A percentile compares a stretch with the other conserved stretches of the same genome.
phyloP scores from a whole-genome alignment of 37 sponge, comb jelly and placozoan genomes.

The Oopsacas minuta region DNA sequence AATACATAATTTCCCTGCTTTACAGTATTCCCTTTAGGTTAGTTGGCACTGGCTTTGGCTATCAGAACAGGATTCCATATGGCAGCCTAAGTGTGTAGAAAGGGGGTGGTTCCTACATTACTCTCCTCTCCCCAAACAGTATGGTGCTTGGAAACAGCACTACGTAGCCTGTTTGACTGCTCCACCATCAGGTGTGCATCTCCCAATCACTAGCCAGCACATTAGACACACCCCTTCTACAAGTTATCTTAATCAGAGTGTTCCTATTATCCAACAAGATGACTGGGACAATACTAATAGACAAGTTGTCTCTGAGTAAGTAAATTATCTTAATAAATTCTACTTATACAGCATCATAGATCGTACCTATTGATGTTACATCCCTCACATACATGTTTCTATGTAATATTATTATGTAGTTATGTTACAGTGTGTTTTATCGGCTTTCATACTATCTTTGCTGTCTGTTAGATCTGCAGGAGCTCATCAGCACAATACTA shows the following conservation, averaged over 20 bases:
- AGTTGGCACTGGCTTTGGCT: constrained; percentile 33
- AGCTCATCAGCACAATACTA: background rate
- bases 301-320: background rate
- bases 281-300: background rate
- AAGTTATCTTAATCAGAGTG: background rate
- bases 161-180: constrained; percentile 20
- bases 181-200: background rate
- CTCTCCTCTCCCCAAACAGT: constrained; percentile 24
- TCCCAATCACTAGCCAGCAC: constrained; percentile 1
- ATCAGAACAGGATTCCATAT: constrained; percentile 24
- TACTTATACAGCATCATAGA: too few species aligned
- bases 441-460: background rate
- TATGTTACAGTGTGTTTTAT: background rate
- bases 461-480: background rate
- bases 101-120: constrained; percentile 36
- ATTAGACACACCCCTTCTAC: background rate
- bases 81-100: constrained; percentile 29
- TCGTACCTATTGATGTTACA: too few species aligned
- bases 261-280: background rate
- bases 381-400: too few species aligned
- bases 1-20: background rate
- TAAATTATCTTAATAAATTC: too few species aligned
- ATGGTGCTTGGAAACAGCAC: constrained; percentile 34
- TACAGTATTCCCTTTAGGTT: background rate
- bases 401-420: background rate